These are phyloP conservation scores for Aptenodytes patagonicus DNA, from an alignment of 2,113 vertebrate genomes.

Conservation along the genomic window DNA sequence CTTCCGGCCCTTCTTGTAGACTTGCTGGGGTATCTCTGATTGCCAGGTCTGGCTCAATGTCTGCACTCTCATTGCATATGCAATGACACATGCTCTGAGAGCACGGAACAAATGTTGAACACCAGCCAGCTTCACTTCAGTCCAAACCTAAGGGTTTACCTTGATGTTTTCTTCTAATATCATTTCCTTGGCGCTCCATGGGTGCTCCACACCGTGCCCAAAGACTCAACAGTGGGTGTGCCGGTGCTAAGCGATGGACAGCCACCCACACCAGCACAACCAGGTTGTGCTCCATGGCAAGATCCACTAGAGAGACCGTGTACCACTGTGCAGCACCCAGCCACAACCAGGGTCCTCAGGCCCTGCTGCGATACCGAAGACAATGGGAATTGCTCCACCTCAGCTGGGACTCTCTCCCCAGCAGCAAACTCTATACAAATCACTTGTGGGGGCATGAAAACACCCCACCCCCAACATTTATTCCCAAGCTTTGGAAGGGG, in stretches of 20 bases:
- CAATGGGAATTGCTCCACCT: neutral
- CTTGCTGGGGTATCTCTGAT: neutral
- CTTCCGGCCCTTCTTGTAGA: no score
- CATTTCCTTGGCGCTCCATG: neutral
- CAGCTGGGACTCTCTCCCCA: neutral
- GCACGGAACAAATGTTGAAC: neutral
- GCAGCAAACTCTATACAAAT: neutral
- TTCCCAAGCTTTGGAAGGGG: fast-evolving
- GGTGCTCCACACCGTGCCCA: fast-evolving
- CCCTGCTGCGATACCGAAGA: neutral
- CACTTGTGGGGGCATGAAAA: neutral
- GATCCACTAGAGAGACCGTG: neutral
- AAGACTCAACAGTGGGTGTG: neutral
- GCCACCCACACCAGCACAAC: neutral
- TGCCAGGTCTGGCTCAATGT: fast-evolving
- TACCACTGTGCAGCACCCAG: neutral
- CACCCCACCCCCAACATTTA: neutral
- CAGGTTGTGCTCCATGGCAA: neutral
- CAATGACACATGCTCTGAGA: neutral
- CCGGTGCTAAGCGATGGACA: neutral
- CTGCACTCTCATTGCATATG: neutral
- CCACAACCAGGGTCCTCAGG: neutral
- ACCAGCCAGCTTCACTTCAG: neutral
- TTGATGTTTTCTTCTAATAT: neutral
- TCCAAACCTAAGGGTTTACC: neutral